Evolutionary conservation across 2,888 invertebrate species (phyloP).

Genomic region (Orchestes rusci): DNA sequence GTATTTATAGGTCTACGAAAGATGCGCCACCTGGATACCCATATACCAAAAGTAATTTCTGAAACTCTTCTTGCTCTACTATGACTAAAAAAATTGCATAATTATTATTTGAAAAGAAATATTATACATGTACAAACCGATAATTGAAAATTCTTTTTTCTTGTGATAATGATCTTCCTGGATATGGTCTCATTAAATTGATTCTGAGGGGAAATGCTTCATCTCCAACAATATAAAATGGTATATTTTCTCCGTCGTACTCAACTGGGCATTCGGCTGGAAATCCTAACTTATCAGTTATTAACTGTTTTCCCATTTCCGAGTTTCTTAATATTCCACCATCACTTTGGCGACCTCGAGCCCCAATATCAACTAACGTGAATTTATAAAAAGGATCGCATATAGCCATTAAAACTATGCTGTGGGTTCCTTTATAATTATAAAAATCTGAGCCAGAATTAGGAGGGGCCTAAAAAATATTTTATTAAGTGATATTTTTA

Average conservation of each 20-base stretch:
- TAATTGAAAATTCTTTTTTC: slow-evolving; percentile 6
- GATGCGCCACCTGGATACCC: slow-evolving; percentile 19
- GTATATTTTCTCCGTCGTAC: slow-evolving; percentile 4
- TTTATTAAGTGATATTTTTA: too few relatives aligned
- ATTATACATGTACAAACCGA: background rate
- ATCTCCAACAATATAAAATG: slow-evolving; percentile 16
- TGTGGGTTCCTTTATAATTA: slow-evolving; percentile 33
- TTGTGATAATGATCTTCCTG: slow-evolving; percentile 19
- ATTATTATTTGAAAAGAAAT: too few relatives aligned
- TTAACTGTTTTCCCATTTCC: slow-evolving; percentile 5
- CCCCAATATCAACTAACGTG: slow-evolving; percentile 33
- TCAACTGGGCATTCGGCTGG: slow-evolving; percentile 5
- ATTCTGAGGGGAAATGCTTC: slow-evolving; percentile 15
- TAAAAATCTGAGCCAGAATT: slow-evolving; percentile 30
- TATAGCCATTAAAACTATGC: slow-evolving; percentile 29
- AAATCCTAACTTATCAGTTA: slow-evolving; percentile 11
- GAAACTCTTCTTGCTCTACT: background rate
- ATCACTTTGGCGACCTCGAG: slow-evolving; percentile 33
- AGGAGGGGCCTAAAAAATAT: slow-evolving; percentile 1
- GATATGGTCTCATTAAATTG: slow-evolving; percentile 21
- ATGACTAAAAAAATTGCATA: background rate
- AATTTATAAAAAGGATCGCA: slow-evolving; percentile 32
- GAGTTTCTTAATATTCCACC: slow-evolving; percentile 28
- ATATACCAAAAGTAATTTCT: slow-evolving; percentile 14
- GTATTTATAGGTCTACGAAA: slow-evolving; percentile 13